Percentiles rank a stretch among this genome's conserved stretches.
phyloP scores from a whole-genome alignment of 2,797 vertebrate species.

The Enteromius paludinosus region DNA sequence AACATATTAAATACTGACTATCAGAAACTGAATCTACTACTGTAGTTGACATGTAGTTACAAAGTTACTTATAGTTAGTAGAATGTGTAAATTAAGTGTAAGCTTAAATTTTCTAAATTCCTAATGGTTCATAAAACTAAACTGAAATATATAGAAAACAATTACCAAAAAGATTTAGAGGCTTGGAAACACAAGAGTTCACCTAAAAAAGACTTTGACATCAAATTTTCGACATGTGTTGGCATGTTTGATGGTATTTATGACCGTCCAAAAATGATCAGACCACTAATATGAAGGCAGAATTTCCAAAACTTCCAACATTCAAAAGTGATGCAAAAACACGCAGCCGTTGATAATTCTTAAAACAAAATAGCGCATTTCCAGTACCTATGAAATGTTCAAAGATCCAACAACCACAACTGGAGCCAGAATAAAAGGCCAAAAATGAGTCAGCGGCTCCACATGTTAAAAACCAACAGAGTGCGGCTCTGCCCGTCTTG shows the following conservation, averaged over 20 bases:
- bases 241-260: neutral
- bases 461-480: conserved; percentile 32
- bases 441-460: conserved; percentile 27
- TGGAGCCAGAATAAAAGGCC: conserved; percentile 11
- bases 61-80: no score
- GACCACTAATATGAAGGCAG: neutral
- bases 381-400: conserved; percentile 7
- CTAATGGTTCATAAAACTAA: neutral
- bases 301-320: neutral
- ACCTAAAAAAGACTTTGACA: neutral
- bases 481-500: conserved; percentile 14
- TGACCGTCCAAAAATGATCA: neutral
- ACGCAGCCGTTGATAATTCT: neutral
- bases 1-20: no score
- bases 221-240: neutral
- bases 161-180: neutral
- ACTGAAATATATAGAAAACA: neutral
- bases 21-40: no score
- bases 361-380: neutral
- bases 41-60: no score
- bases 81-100: no score
- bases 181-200: neutral
- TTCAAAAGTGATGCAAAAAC: neutral
- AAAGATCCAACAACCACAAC: neutral
- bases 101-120: no score